Evolutionary conservation across 2,113 vertebrate species (phyloP).

Genomic region (Sinocyclocheilus anophthalmus): DNA sequence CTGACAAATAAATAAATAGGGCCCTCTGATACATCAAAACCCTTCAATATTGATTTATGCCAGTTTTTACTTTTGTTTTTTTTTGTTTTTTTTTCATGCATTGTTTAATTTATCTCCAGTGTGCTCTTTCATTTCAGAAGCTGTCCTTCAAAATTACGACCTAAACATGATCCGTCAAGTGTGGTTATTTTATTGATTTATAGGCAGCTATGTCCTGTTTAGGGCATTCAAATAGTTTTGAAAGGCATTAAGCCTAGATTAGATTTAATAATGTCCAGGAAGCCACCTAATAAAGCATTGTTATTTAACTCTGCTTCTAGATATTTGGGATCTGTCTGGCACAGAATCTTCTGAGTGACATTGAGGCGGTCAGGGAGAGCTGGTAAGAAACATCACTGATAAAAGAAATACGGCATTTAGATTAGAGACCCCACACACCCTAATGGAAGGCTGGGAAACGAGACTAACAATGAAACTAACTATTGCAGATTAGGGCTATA

Average conservation of each 20-base stretch:
- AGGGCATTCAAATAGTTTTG: neutral
- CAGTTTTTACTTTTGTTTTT: too few relatives aligned
- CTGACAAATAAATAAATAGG: neutral
- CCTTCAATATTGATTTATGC: neutral
- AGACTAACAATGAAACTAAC: neutral
- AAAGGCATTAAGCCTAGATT: neutral
- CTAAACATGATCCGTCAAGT: neutral
- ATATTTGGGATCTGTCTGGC: conserved; percentile 99
- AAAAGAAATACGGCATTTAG: neutral
- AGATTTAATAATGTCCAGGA: neutral
- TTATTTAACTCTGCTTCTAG: conserved; percentile 66
- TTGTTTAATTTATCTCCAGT: neutral
- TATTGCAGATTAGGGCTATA: too few relatives aligned
- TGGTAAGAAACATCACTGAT: conserved; percentile 78
- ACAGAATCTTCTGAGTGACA: conserved; percentile 97
- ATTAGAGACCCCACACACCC: neutral
- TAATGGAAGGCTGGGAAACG: neutral
- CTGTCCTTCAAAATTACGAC: neutral
- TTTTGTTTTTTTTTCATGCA: too few relatives aligned
- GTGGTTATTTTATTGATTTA: conserved; percentile 11
- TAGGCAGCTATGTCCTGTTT: neutral
- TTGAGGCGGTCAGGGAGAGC: conserved; percentile 96
- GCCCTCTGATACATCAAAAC: neutral
- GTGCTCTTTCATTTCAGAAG: neutral
- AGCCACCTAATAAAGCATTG: neutral